Base-by-base conservation (phyloP, 1,140 invertebrate species). In the Conus betulinus region DNA sequence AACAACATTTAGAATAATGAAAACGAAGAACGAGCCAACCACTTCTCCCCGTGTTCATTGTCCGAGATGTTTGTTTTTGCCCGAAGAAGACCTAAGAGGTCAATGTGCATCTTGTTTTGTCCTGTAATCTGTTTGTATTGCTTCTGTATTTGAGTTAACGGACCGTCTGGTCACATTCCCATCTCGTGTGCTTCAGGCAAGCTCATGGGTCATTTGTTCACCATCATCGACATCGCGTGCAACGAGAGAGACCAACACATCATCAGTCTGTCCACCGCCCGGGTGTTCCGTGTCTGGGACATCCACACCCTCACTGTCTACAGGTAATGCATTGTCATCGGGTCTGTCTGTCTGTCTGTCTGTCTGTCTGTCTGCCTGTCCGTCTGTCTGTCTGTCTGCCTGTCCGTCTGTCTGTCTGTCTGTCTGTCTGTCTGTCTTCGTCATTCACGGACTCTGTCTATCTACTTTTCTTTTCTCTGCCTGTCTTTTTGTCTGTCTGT, bases 221-320 rank as follows among this genome's bases (percentile, higher is more conserved):
- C 95, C 0, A 94, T 95, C 78, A 93, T 94, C 57, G 95, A 94
- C 87, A 94, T 95, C 53, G 91, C 89, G 17, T 93, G 92, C 84
- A 95, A 95, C 90, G 94, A 95, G 89, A 90, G 91, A 74, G 95
- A 95, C 85, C 95, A 95, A 76, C 95, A 95, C 88, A 92, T 95
- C 63, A 95, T 95, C 84, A 95, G 94, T 88, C 85, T 95, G 55
- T 95, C 94, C 11, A 94, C 95, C 13, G 95, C 94, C 63, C 85
- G 94, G 55, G 94, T 95, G 15, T 93, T 95, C 87, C 91, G 94
- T 63, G 93, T 95, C 17, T 95, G 95, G 95, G 94, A 95, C 87
- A 95, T 95, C 55, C 93, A 94, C 90, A 94, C 95, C 13, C 89
- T 95, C 23, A 94, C 94, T 93, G 93, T 90, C 89, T 95, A 86